Conservation (phyloP, 1,140 invertebrate species). For the Zeugodacus cucurbitae region DNA sequence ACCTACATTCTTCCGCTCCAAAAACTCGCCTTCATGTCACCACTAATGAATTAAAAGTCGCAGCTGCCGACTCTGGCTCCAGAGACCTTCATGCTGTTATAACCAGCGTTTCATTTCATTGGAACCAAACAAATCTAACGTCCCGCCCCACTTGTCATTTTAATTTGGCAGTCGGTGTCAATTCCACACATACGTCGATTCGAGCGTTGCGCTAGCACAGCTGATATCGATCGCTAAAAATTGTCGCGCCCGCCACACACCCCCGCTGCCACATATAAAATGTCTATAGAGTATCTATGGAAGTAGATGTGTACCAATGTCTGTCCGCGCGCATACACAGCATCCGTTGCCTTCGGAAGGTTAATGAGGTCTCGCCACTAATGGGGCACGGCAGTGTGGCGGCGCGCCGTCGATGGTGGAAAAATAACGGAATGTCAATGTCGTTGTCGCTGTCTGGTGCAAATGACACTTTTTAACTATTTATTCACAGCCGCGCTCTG, state of each 20-base stretch:
- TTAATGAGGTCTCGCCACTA: slow-evolving; percentile 28
- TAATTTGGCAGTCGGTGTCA: not conserved
- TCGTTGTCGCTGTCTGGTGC: not conserved
- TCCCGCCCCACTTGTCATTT: not conserved
- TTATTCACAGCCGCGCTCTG: not conserved
- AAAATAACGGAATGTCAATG: slow-evolving; percentile 23
- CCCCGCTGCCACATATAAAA: not conserved
- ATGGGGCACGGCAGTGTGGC: not conserved
- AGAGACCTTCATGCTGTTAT: not conserved
- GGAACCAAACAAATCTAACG: not conserved
- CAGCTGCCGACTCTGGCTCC: too few species aligned
- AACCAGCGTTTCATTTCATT: not conserved
- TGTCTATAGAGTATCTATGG: not conserved
- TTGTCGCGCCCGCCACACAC: not conserved
- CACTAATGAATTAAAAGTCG: not conserved
- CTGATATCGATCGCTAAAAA: slow-evolving; percentile 4
- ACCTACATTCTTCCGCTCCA: not conserved
- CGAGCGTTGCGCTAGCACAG: not conserved
- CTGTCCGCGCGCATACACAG: not conserved
- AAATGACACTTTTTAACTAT: slow-evolving; percentile 10
- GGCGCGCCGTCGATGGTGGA: not conserved
- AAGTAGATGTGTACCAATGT: too few species aligned
- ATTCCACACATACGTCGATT: not conserved
- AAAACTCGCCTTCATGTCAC: too few species aligned
- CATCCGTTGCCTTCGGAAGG: slow-evolving; percentile 1